Conservation (phyloP, 2,113 vertebrate genomes). For the Amphiprion ocellaris region DNA sequence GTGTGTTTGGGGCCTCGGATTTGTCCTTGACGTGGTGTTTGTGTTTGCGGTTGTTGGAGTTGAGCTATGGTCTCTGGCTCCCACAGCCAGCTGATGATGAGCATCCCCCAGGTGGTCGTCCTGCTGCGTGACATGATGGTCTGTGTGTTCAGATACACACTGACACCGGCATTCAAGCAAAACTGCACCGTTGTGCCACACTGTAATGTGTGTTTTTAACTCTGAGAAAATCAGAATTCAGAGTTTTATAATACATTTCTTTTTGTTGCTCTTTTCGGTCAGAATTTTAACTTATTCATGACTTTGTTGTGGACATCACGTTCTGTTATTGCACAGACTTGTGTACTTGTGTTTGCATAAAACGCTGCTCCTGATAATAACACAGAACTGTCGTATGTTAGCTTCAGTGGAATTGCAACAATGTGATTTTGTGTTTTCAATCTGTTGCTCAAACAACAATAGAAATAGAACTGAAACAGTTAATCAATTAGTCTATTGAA, state of each 20-base stretch:
- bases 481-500: no score
- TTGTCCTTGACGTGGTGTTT: constrained; percentile 49
- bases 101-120: constrained; percentile 40
- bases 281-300: no score
- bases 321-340: neutral
- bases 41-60: constrained; percentile 45
- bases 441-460: no score
- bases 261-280: no score
- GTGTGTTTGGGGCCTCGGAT: constrained; percentile 37
- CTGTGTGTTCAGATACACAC: constrained; percentile 11
- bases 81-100: constrained; percentile 53
- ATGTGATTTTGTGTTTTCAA: neutral
- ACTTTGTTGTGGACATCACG: no score
- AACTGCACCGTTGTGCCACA: neutral
- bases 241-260: neutral
- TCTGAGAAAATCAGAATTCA: neutral
- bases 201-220: neutral
- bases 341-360: no score
- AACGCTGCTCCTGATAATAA: no score
- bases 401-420: neutral
- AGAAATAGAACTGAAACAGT: no score
- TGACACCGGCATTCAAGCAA: neutral
- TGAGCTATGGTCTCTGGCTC: constrained; percentile 34
- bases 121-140: constrained; percentile 42
- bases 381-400: neutral